phyloP scores from a whole-genome alignment of 64 coral and sea anemone species.

The Hydrozoanthus tunicans region DNA sequence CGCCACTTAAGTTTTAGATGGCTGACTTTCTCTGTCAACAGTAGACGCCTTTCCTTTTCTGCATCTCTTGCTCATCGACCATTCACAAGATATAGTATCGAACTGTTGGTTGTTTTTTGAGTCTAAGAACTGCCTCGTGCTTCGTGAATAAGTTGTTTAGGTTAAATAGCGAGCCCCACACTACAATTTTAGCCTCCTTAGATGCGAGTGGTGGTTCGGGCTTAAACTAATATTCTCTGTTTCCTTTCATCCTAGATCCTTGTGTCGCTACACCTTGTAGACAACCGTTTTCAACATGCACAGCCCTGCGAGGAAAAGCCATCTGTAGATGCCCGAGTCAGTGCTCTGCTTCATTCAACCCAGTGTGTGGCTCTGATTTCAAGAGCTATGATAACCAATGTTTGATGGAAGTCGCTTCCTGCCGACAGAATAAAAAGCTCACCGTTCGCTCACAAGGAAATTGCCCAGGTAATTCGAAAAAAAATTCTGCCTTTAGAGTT shows the following conservation, averaged over 20 bases:
- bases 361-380: neutral
- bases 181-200: too few species aligned
- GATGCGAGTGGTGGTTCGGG: too few species aligned
- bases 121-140: too few species aligned
- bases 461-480: neutral
- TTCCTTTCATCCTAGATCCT: neutral
- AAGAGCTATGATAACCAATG: conserved; percentile 10
- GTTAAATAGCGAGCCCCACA: too few species aligned
- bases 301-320: neutral
- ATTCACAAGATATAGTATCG: too few species aligned
- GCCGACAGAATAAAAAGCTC: neutral
- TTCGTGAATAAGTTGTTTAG: too few species aligned
- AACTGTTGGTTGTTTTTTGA: too few species aligned
- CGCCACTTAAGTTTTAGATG: too few species aligned
- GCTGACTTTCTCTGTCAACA: too few species aligned
- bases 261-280: conserved; percentile 17
- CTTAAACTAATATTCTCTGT: neutral
- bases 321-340: neutral
- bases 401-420: neutral
- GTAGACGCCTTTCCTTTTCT: too few species aligned
- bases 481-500: neutral
- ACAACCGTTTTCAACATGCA: neutral
- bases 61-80: too few species aligned
- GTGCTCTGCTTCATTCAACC: conserved; percentile 1
- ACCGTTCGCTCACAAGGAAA: conserved; percentile 26